These are phyloP conservation scores for Dreissena polymorpha DNA, from an alignment of 1,140 invertebrate species.

Conservation along the genomic window DNA sequence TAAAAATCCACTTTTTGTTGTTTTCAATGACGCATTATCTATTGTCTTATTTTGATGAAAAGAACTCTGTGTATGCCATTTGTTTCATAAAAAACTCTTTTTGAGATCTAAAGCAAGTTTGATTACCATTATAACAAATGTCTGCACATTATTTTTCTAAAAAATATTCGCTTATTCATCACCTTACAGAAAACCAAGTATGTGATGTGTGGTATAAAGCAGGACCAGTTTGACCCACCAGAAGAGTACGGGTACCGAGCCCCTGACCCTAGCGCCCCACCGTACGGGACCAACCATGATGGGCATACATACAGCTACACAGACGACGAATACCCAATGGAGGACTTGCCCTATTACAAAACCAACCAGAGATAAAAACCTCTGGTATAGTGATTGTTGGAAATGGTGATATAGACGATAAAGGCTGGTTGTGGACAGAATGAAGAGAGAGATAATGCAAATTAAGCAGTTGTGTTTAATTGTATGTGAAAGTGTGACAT, in stretches of 20 bases:
- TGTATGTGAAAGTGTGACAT: no score
- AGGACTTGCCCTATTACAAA: slow-evolving; percentile 48
- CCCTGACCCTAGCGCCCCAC: slow-evolving; percentile 42
- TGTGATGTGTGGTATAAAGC: slow-evolving; percentile 41
- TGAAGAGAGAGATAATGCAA: no score
- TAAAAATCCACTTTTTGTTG: no score
- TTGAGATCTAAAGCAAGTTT: not conserved
- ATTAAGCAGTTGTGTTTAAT: no score
- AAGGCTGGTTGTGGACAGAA: no score
- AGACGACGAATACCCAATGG: slow-evolving; percentile 46
- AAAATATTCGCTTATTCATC: not conserved
- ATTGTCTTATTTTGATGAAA: not conserved
- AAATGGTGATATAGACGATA: no score
- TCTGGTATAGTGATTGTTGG: no score
- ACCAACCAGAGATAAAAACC: not conserved
- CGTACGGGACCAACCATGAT: slow-evolving; percentile 20
- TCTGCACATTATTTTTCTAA: not conserved
- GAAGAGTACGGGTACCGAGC: slow-evolving; percentile 46
- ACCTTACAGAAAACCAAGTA: slow-evolving; percentile 36
- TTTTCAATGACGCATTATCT: no score
- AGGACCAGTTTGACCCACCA: slow-evolving; percentile 19
- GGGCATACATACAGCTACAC: slow-evolving; percentile 31
- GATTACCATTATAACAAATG: not conserved
- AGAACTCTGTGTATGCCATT: not conserved
- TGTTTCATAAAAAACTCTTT: not conserved